These are phyloP conservation scores for Pandemis heparana DNA, from an alignment of 2,888 invertebrate genomes.

Conservation along the genomic window DNA sequence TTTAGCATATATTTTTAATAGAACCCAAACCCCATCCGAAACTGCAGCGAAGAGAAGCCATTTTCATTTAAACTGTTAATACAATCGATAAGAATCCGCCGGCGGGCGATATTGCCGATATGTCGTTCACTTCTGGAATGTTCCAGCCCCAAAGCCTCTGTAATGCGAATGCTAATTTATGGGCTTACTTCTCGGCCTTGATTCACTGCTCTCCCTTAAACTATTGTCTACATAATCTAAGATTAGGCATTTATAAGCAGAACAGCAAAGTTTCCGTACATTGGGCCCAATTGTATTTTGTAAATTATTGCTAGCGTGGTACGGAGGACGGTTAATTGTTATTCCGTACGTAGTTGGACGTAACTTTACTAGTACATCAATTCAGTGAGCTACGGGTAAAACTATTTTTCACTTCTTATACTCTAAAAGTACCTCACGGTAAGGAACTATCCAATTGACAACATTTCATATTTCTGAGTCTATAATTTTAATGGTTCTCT, in stretches of 20 bases:
- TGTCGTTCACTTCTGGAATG: constrained; percentile 47
- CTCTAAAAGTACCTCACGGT: too few relatives aligned
- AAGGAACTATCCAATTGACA: too few relatives aligned
- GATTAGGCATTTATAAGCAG: constrained; percentile 40
- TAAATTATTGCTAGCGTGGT: constrained; percentile 18
- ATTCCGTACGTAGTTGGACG: constrained; percentile 1
- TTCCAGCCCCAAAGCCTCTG: constrained; percentile 42
- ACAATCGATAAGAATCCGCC: constrained; percentile 26
- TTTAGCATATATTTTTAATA: neutral
- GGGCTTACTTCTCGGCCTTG: constrained; percentile 47
- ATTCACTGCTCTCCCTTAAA: constrained; percentile 49
- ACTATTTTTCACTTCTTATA: neutral
- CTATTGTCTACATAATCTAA: constrained; percentile 45
- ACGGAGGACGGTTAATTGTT: constrained; percentile 9
- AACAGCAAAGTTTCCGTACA: constrained; percentile 26
- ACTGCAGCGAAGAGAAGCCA: neutral
- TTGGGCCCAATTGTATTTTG: constrained; percentile 19
- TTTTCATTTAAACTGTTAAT: constrained; percentile 10
- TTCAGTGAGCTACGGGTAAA: neutral
- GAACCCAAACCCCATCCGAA: neutral
- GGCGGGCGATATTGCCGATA: constrained; percentile 42
- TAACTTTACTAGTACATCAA: neutral
- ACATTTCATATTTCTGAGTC: too few relatives aligned
- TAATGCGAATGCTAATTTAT: constrained; percentile 54
- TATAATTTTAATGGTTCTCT: too few relatives aligned